Conservation (phyloP, 2,113 vertebrate species). For the Bubo blakistoni region DNA sequence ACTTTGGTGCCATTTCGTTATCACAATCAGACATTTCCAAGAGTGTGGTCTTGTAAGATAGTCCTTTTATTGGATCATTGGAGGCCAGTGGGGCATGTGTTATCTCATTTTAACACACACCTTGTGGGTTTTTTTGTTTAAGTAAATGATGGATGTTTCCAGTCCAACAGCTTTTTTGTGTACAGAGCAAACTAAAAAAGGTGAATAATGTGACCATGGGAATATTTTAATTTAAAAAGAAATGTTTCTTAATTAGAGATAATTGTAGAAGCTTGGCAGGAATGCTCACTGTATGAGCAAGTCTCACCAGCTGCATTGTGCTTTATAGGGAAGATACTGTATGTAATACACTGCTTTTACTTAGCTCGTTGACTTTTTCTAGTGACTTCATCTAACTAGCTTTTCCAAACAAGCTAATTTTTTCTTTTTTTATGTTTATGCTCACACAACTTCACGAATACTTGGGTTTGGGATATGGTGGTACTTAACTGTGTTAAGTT, state of each 20-base stretch:
- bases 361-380: background rate
- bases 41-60: background rate
- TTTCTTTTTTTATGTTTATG: background rate
- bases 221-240: slow-evolving; percentile 49
- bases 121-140: slow-evolving; percentile 27
- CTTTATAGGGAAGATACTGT: background rate
- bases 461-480: background rate
- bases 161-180: slow-evolving; percentile 36
- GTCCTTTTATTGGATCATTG: slow-evolving; percentile 19
- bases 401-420: background rate
- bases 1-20: slow-evolving; percentile 38
- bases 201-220: slow-evolving; percentile 4
- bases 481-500: background rate
- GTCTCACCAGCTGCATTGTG: background rate
- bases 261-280: background rate
- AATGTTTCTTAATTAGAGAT: slow-evolving; percentile 30
- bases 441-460: background rate
- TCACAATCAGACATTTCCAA: background rate
- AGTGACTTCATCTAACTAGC: background rate
- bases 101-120: slow-evolving; percentile 47
- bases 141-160: slow-evolving; percentile 33
- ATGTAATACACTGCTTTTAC: background rate
- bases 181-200: background rate
- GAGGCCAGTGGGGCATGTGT: background rate
- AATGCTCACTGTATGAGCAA: background rate